These are phyloP conservation scores for Meriones psammophilus DNA, from an alignment of 2,797 vertebrate species.

Conservation along the genomic window DNA sequence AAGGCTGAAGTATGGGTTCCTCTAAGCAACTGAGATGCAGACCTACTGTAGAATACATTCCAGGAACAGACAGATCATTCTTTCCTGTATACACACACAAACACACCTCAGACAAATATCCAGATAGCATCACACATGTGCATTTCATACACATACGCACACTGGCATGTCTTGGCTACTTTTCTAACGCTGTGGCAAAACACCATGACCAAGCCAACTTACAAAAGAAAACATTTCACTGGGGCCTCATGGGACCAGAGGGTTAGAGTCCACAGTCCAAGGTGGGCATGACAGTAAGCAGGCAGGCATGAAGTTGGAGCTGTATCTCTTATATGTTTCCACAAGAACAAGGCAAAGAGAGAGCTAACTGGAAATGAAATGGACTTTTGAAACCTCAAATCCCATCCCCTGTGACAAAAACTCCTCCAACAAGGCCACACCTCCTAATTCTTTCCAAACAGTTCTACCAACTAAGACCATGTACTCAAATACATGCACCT, in stretches of 20 bases:
- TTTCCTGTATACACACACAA: neutral
- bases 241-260: neutral
- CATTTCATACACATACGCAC: too few species aligned
- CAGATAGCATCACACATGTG: neutral
- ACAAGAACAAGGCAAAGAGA: neutral
- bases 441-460: neutral
- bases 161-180: neutral
- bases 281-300: neutral
- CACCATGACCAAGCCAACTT: neutral
- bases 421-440: neutral
- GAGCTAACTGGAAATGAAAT: neutral
- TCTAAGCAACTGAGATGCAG: neutral
- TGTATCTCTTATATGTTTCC: neutral
- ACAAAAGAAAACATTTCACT: neutral
- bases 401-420: neutral
- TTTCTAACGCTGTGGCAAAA: neutral
- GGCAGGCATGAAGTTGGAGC: neutral
- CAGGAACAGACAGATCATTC: neutral
- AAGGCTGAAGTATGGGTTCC: neutral
- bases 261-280: neutral
- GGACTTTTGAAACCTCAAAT: neutral
- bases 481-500: neutral
- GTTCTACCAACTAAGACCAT: neutral
- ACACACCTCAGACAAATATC: rapidly evolving
- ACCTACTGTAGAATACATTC: neutral